phyloP scores from a whole-genome alignment of 2,797 vertebrate species.

The Phataginus tricuspis region DNA sequence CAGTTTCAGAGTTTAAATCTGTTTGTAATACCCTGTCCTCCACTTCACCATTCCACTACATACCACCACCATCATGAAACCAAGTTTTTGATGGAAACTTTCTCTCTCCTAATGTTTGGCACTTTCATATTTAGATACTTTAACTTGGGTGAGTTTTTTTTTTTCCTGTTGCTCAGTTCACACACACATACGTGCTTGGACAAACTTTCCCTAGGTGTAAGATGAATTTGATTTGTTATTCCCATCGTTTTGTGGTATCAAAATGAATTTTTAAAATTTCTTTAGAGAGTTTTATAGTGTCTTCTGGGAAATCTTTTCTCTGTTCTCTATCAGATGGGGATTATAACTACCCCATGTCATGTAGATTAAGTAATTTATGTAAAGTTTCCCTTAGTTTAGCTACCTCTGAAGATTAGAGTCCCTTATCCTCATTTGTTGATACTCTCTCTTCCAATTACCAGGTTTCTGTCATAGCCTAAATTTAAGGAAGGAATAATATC shows the following conservation, averaged over 20 bases:
- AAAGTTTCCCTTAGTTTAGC: neutral
- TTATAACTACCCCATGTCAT: neutral
- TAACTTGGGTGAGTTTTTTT: neutral
- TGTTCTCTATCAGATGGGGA: neutral
- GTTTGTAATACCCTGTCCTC: neutral
- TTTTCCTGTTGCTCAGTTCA: neutral
- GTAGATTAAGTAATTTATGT: neutral
- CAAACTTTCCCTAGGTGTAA: neutral
- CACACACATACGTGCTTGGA: neutral
- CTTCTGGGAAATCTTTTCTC: neutral
- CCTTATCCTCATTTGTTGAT: neutral
- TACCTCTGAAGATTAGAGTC: neutral
- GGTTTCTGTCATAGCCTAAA: neutral
- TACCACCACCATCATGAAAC: neutral
- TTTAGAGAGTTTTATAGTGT: neutral
- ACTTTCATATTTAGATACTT: neutral
- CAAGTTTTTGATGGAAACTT: neutral
- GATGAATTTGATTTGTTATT: slow-evolving; percentile 22
- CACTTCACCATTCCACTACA: neutral
- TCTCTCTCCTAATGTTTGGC: neutral
- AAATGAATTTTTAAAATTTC: slow-evolving; percentile 33
- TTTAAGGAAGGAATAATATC: neutral
- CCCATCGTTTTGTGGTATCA: neutral
- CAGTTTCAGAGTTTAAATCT: slow-evolving; percentile 18
- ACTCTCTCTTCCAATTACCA: neutral